A percentile compares a stretch with the other conserved stretches of the same genome.
These are phyloP conservation scores for Rhagoletis zephyria DNA, from an alignment of 1,140 invertebrate genomes.

Conservation along the genomic window DNA sequence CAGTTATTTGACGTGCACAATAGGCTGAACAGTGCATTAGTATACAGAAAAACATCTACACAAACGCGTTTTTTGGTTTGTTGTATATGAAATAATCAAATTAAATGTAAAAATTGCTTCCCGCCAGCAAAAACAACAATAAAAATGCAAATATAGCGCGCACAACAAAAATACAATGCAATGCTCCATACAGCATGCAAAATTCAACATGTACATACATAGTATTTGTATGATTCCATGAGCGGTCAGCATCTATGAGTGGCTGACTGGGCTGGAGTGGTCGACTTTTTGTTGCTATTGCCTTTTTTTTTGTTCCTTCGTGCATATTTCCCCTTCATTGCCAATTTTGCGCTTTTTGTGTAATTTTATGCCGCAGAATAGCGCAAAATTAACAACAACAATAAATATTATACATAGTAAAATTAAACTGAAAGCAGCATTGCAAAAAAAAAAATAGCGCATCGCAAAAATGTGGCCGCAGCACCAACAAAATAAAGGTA, in stretches of 20 bases:
- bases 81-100: constrained; percentile 48
- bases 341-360: constrained; percentile 41
- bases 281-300: background rate
- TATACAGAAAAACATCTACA: background rate
- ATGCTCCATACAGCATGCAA: background rate
- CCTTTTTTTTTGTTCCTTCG: background rate
- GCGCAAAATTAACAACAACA: constrained; percentile 48
- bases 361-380: constrained; percentile 42
- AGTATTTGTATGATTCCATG: background rate
- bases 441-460: constrained; percentile 48
- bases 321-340: background rate
- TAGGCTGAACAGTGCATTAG: background rate
- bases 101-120: constrained; percentile 48
- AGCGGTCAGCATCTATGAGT: background rate
- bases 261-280: background rate
- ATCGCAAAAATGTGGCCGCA: constrained; percentile 36
- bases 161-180: background rate
- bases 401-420: constrained; percentile 57
- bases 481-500: constrained; percentile 58
- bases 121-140: constrained; percentile 26
- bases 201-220: background rate
- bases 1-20: background rate
- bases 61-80: background rate
- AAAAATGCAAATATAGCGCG: too few relatives aligned
- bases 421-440: constrained; percentile 36